These are phyloP conservation scores for Folsomia candida DNA, from an alignment of 2,888 invertebrate genomes.

Conservation along the genomic window DNA sequence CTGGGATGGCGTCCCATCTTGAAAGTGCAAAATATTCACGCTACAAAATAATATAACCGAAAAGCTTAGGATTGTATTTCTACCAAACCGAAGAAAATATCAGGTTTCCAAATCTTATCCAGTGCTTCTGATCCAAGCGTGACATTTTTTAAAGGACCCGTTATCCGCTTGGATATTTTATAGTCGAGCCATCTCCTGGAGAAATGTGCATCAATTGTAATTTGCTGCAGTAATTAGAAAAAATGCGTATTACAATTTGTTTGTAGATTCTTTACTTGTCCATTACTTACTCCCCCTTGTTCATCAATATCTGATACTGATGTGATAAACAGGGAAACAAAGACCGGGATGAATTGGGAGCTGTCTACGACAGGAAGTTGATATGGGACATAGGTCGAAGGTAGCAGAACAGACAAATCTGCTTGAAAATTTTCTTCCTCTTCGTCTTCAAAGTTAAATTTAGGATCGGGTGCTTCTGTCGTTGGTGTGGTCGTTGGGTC, in stretches of 20 bases:
- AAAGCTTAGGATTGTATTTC: not conserved
- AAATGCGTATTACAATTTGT: too few species aligned
- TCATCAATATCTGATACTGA: not conserved
- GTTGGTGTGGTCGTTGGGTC: too few species aligned
- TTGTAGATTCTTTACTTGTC: too few species aligned
- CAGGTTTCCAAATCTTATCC: slow-evolving; percentile 1
- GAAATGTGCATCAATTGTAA: not conserved
- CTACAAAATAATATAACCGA: not conserved
- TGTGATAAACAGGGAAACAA: not conserved
- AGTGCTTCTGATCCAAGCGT: not conserved
- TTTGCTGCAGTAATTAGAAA: not conserved
- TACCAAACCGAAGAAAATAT: not conserved
- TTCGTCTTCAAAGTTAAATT: too few species aligned
- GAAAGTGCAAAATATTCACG: not conserved
- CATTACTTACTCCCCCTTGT: not conserved
- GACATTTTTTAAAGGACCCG: not conserved
- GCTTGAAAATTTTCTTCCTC: not conserved
- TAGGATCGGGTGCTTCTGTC: too few species aligned
- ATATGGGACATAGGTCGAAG: not conserved
- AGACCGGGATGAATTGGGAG: not conserved
- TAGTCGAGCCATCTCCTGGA: not conserved
- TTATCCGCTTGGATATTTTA: not conserved
- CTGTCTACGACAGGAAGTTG: not conserved
- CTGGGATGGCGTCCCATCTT: not conserved
- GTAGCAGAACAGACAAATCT: not conserved